Conservation (phyloP, 2,113 vertebrate genomes). For the Thalassarche chlororhynchos region DNA sequence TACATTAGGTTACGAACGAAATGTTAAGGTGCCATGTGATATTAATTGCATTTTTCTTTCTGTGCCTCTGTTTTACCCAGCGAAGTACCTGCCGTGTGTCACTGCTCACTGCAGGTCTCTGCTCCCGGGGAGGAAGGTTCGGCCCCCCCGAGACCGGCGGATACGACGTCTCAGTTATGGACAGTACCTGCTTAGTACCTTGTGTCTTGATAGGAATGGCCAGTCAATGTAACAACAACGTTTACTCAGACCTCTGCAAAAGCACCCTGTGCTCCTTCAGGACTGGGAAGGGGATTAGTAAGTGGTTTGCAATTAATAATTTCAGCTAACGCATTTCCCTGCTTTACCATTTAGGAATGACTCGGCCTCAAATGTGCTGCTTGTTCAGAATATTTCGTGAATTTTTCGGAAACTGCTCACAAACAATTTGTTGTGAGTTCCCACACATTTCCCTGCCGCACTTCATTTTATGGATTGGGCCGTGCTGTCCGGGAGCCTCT, state of each 20-base stretch:
- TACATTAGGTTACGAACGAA: not conserved
- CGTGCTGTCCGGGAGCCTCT: not conserved
- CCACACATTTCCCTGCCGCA: not conserved
- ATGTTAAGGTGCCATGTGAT: not conserved
- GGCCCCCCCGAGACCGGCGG: not conserved
- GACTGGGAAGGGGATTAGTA: not conserved
- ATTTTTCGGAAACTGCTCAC: not conserved
- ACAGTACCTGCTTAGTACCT: fast-evolving
- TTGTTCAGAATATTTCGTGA: not conserved
- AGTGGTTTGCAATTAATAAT: not conserved
- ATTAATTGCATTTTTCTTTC: not conserved
- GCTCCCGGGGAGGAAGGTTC: not conserved
- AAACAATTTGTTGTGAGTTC: not conserved
- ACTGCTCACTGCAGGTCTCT: not conserved
- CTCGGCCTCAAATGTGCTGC: not conserved
- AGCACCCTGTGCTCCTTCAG: not conserved
- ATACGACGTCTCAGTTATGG: fast-evolving
- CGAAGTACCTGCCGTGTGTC: fast-evolving
- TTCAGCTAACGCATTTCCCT: not conserved
- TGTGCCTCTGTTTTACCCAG: not conserved
- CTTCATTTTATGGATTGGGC: not conserved
- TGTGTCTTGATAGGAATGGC: not conserved
- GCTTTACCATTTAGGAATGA: not conserved
- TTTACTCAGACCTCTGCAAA: not conserved
- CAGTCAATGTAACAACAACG: not conserved